A percentile compares a stretch with the other conserved stretches of the same genome.
phyloP scores from a whole-genome alignment of 1,140 invertebrate genomes.

The Mya arenaria region DNA sequence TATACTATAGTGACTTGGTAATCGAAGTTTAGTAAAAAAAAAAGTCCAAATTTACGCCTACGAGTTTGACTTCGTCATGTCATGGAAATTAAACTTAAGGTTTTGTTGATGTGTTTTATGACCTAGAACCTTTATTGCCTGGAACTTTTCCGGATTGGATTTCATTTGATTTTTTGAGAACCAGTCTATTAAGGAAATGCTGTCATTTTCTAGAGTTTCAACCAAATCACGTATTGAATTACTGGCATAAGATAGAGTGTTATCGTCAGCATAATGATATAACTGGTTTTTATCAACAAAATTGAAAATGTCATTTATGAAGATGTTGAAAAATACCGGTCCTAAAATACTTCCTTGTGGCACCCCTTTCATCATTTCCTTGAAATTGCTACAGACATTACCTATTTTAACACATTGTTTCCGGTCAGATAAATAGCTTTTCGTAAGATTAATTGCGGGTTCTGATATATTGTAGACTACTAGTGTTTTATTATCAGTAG shows the following conservation, averaged over 20 bases:
- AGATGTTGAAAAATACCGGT: constrained; percentile 27
- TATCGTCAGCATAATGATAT: too few relatives aligned
- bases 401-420: constrained; percentile 38
- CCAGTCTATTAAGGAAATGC: not conserved
- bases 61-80: not conserved
- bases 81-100: not conserved
- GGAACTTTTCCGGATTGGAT: not conserved
- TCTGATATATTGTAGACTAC: constrained; percentile 23
- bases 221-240: too few relatives aligned
- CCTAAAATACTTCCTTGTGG: constrained; percentile 28
- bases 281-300: constrained; percentile 6
- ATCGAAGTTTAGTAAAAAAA: too few relatives aligned
- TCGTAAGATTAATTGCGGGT: not conserved
- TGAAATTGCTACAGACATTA: constrained; percentile 14
- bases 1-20: not conserved
- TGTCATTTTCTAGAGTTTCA: not conserved
- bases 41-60: not conserved
- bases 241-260: too few relatives aligned
- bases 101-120: not conserved
- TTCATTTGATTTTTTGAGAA: not conserved
- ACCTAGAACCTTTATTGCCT: not conserved
- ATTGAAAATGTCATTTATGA: constrained; percentile 17
- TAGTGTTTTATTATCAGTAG: constrained; percentile 28
- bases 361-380: constrained; percentile 16
- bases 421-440: constrained; percentile 1